Base-by-base conservation (phyloP, 2,888 invertebrate genomes). In the Bellardia pandia region DNA sequence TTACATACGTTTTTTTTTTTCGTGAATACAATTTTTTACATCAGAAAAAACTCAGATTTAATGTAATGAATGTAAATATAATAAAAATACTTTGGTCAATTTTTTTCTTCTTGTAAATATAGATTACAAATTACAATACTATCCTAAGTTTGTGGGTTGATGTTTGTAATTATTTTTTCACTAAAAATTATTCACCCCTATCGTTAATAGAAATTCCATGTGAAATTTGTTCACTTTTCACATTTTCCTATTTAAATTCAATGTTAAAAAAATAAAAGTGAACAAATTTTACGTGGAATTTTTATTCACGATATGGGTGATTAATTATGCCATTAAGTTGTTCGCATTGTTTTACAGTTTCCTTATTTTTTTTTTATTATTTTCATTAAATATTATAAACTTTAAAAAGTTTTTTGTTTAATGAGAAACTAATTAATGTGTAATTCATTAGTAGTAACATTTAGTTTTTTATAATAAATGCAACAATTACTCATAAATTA, bases 361-460 rank as follows among this genome's bases (percentile, higher is more conserved):
- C 7, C 3, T 3, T 23, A 14, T 60, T 60, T 33, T 40, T 33
- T 60, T 33, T 60, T 13, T 13, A 60, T 14, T 33, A 14, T 5
- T 11, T 53, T 40, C 40, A 37, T 40, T 40, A 37, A 4, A 40
- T 23, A 23, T 23, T 23, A 23, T 23, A 23, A 53, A 40, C n/a
- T 16, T 3, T 3, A 11, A 40, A 8, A 56, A 40, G 13, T 40
- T 40, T 40, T 16, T 13, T 60, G 3, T 60, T 60, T 56, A 53
- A 72, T 75, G 45, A 64, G 14, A 48, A 64, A 64, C 62, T 64
- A 75, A 75, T 75, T 75, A 75, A 30, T 42, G 33, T 75, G 51
- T 45, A 62, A 75, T 75, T 75, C 64, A 75, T 64, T 64, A 64
- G 16, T 42, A 33, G 3, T 6, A 40, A 42, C n/a, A 71, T n/a